Conservation (phyloP, 1,140 invertebrate genomes). For the Macrotrachela quadricornifera region DNA sequence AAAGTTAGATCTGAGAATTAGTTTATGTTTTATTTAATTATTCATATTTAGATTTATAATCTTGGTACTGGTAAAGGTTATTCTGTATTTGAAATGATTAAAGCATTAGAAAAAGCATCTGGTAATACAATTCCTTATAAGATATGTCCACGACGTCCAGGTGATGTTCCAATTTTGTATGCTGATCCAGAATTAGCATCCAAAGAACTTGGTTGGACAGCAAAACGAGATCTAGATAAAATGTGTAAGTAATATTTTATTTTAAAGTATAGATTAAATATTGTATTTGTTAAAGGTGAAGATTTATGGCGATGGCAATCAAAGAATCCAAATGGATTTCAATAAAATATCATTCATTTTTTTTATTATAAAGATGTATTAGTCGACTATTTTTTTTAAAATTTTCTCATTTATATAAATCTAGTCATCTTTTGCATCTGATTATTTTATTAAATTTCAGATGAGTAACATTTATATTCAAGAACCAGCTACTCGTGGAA, state of each 20-base stretch:
- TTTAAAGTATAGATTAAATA: too few relatives aligned
- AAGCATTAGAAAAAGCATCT: constrained; percentile 56
- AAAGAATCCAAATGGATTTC: constrained; percentile 51
- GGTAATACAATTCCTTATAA: constrained; percentile 34
- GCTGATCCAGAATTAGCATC: constrained; percentile 55
- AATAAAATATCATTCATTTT: too few relatives aligned
- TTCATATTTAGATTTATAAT: constrained; percentile 50
- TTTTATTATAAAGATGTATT: too few relatives aligned
- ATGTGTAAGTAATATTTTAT: constrained; percentile 47
- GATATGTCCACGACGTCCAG: constrained; percentile 46
- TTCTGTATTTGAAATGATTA: constrained; percentile 70
- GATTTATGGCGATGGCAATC: constrained; percentile 73
- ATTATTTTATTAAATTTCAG: constrained; percentile 5
- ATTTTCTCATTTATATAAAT: too few relatives aligned
- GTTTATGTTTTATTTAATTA: too few relatives aligned
- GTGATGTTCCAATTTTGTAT: constrained; percentile 68
- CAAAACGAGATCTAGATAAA: constrained; percentile 48
- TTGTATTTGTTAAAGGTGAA: constrained; percentile 24
- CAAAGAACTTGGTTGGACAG: constrained; percentile 56
- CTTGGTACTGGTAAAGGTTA: constrained; percentile 78
- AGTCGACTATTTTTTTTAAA: too few relatives aligned
- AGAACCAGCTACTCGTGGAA: constrained; percentile 76
- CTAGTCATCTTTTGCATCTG: too few relatives aligned
- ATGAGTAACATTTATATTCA: constrained; percentile 93
- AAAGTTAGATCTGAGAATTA: constrained; percentile 12